phyloP scores from a whole-genome alignment of 1,140 invertebrate genomes.

The Ericerus pela region DNA sequence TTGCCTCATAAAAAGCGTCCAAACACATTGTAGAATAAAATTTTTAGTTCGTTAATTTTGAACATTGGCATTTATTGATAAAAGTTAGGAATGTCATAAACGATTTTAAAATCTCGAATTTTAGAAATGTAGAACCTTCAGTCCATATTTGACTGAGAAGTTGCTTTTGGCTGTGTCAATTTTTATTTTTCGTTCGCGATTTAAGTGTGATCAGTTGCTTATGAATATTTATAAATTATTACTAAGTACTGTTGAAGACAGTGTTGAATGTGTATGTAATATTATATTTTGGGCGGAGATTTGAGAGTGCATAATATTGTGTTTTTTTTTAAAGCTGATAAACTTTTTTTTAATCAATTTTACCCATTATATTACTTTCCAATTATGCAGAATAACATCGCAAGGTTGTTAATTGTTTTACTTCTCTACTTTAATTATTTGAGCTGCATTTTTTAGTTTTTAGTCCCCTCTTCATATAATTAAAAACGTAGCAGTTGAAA shows the following conservation, averaged over 20 bases:
- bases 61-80: constrained; percentile 8
- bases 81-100: constrained; percentile 11
- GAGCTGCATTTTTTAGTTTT: neutral
- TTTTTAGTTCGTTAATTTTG: too few relatives aligned
- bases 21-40: too few relatives aligned
- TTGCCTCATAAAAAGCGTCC: too few relatives aligned
- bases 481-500: neutral
- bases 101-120: constrained; percentile 5
- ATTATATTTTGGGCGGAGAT: neutral
- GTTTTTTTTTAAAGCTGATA: neutral
- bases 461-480: neutral
- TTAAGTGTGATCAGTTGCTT: neutral
- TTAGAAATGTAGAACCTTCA: neutral
- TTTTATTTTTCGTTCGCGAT: neutral
- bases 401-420: constrained; percentile 3
- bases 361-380: too few relatives aligned
- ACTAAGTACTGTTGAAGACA: neutral
- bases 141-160: neutral
- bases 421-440: neutral
- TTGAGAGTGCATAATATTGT: neutral
- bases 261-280: neutral
- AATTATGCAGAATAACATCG: constrained; percentile 1
- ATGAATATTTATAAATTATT: neutral
- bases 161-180: neutral
- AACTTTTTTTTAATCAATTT: neutral